These are phyloP conservation scores for Alethe diademata DNA, from an alignment of 2,113 vertebrate species.

Conservation along the genomic window DNA sequence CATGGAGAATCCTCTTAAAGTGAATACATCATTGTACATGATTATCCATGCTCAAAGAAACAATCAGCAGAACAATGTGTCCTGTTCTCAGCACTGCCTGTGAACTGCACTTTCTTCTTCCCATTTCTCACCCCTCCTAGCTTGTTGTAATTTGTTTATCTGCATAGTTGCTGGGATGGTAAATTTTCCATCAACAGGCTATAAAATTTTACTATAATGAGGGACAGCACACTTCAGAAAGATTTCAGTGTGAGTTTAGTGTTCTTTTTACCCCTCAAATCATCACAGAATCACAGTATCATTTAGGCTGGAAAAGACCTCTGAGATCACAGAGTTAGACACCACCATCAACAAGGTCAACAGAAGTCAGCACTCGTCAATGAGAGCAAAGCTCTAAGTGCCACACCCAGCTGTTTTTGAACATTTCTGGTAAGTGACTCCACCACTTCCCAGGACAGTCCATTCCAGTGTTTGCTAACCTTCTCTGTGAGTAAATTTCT, in stretches of 20 bases:
- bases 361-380: background rate
- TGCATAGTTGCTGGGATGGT: background rate
- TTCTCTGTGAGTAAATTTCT: background rate
- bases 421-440: background rate
- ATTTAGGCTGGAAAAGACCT: background rate
- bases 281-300: background rate
- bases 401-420: fast-evolving
- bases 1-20: slow-evolving; percentile 59
- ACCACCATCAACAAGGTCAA: background rate
- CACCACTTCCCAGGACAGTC: background rate
- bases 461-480: background rate
- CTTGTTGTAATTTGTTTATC: background rate
- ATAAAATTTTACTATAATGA: background rate
- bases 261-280: background rate
- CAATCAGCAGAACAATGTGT: slow-evolving; percentile 46
- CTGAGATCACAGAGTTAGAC: background rate
- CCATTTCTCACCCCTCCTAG: background rate
- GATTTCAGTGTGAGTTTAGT: background rate
- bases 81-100: background rate
- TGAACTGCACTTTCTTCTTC: background rate
- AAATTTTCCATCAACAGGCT: background rate
- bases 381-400: background rate
- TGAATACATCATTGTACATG: slow-evolving; percentile 51
- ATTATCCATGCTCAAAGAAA: slow-evolving; percentile 66
- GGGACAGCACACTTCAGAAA: background rate